These are phyloP conservation scores for Tachysurus vachellii DNA, from an alignment of 2,113 vertebrate species.

Conservation along the genomic window DNA sequence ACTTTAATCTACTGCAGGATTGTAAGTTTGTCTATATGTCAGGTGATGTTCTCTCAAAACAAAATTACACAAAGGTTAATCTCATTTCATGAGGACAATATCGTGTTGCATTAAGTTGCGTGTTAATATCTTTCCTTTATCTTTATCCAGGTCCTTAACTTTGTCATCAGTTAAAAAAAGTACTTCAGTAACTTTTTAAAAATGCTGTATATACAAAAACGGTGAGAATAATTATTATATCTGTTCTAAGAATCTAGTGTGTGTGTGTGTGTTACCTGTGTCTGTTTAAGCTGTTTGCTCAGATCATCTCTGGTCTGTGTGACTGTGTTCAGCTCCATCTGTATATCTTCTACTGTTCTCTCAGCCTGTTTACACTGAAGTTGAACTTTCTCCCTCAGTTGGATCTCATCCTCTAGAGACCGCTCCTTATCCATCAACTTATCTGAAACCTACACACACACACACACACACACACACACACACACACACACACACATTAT, in stretches of 20 bases:
- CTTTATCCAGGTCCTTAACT: not conserved
- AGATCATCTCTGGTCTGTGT: slow-evolving; percentile 72
- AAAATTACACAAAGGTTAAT: not conserved
- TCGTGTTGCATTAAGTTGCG: too few relatives aligned
- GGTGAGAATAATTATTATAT: not conserved
- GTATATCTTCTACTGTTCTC: slow-evolving; percentile 70
- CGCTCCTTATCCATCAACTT: slow-evolving; percentile 73
- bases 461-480: slow-evolving; percentile 42
- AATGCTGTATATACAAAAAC: not conserved
- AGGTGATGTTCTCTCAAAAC: not conserved
- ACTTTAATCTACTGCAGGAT: not conserved
- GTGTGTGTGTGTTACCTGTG: slow-evolving; percentile 62
- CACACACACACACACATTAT: slow-evolving; percentile 5
- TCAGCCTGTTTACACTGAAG: slow-evolving; percentile 76
- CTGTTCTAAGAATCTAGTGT: not conserved
- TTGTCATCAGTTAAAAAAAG: not conserved
- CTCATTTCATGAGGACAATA: not conserved
- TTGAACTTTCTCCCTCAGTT: slow-evolving; percentile 72
- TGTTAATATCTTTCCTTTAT: not conserved
- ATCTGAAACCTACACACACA: slow-evolving; percentile 65
- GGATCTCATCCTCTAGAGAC: slow-evolving; percentile 76
- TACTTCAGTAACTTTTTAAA: not conserved
- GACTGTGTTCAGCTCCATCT: slow-evolving; percentile 71
- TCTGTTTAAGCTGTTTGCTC: slow-evolving; percentile 69
- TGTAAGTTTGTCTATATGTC: not conserved